These are phyloP conservation scores for Linnaemya tessellans DNA, from an alignment of 2,888 invertebrate genomes.

Conservation along the genomic window DNA sequence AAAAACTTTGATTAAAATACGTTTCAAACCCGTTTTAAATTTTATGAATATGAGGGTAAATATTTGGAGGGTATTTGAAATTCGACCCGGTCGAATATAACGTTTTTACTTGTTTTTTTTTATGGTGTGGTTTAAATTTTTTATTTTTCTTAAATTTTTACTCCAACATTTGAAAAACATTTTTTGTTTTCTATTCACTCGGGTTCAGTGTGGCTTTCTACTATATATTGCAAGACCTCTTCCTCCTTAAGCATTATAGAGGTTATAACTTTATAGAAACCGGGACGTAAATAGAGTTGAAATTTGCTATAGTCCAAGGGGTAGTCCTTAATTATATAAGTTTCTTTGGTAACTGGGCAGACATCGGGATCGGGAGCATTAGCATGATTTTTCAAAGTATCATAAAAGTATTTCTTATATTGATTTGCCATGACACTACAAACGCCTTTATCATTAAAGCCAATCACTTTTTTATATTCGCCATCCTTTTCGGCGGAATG, in stretches of 20 bases:
- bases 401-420: conserved; percentile 78
- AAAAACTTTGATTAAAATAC: too few relatives aligned
- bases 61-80: too few relatives aligned
- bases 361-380: conserved; percentile 78
- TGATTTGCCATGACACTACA: conserved; percentile 75
- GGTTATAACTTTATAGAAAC: conserved; percentile 74
- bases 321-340: conserved; percentile 76
- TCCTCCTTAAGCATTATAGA: conserved; percentile 67
- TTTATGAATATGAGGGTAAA: too few relatives aligned
- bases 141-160: neutral
- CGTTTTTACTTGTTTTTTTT: neutral
- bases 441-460: conserved; percentile 69
- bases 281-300: conserved; percentile 73
- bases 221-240: conserved; percentile 74
- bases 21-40: too few relatives aligned
- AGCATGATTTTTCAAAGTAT: conserved; percentile 76
- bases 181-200: conserved; percentile 14
- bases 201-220: conserved; percentile 72
- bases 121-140: neutral
- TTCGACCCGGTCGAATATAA: too few relatives aligned
- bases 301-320: conserved; percentile 74
- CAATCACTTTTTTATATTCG: conserved; percentile 68
- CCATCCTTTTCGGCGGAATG: conserved; percentile 64
- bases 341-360: conserved; percentile 76
- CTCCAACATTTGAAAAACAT: neutral